phyloP scores from a whole-genome alignment of 2,797 vertebrate species.

The Momotus momota region DNA sequence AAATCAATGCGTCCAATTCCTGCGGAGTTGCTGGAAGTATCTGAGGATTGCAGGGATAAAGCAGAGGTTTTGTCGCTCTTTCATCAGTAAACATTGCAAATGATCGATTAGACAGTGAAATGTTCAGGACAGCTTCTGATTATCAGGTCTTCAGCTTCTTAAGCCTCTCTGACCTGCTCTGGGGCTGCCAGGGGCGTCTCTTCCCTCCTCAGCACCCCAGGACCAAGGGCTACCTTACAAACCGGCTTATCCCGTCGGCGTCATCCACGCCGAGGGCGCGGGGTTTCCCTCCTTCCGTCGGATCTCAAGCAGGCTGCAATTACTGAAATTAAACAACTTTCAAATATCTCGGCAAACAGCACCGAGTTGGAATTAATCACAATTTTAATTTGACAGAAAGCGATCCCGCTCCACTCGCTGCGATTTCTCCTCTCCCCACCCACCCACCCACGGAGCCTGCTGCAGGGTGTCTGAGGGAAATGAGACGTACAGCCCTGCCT shows the following conservation, averaged over 20 bases:
- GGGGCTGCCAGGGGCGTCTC: neutral
- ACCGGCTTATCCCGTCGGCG: neutral
- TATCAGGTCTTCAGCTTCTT: neutral
- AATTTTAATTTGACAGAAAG: conserved; percentile 63
- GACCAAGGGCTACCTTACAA: accelerated
- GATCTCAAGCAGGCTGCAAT: neutral
- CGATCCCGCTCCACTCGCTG: neutral
- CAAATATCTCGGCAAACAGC: neutral
- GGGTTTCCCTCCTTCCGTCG: neutral
- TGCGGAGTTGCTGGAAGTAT: accelerated
- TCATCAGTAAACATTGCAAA: conserved; percentile 19
- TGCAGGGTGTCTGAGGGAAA: conserved; percentile 71
- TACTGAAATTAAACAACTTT: conserved; percentile 7
- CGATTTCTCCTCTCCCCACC: conserved; percentile 22
- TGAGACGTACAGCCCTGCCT: conserved; percentile 64
- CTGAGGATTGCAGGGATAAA: neutral
- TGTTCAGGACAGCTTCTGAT: conserved; percentile 3
- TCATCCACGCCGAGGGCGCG: accelerated
- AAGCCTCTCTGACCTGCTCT: neutral
- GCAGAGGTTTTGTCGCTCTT: neutral
- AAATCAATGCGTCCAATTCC: conserved; percentile 32
- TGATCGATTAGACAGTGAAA: conserved; percentile 29
- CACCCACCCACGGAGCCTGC: conserved; percentile 18
- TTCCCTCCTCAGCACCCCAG: neutral
- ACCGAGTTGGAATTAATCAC: conserved; percentile 40